Evolutionary conservation across 1,140 invertebrate species (phyloP).

Genomic region (Bicyclus anynana): DNA sequence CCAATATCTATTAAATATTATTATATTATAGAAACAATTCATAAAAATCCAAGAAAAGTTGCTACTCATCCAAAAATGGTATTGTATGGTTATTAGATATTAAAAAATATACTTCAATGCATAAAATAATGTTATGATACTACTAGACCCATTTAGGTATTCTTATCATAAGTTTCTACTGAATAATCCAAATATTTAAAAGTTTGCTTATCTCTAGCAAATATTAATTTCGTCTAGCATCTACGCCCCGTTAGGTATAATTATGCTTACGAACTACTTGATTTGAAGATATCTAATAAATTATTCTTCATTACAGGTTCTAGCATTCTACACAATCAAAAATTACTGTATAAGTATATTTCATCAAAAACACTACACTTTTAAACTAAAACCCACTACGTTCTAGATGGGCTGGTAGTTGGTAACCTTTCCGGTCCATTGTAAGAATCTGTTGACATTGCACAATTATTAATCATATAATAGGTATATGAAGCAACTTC

Average conservation of each 20-base stretch:
- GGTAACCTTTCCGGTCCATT: constrained; percentile 41
- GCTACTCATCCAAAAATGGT: constrained; percentile 23
- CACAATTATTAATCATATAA: constrained; percentile 24
- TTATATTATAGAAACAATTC: background rate
- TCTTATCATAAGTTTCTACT: constrained; percentile 29
- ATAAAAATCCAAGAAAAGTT: background rate
- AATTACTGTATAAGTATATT: constrained; percentile 42
- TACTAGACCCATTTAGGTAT: constrained; percentile 28
- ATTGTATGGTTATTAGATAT: constrained; percentile 17
- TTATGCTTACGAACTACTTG: constrained; percentile 47
- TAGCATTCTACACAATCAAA: constrained; percentile 63
- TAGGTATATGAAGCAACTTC: background rate
- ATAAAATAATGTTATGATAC: constrained; percentile 20
- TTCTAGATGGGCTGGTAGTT: constrained; percentile 48
- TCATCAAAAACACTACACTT: constrained; percentile 53
- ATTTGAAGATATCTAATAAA: constrained; percentile 53
- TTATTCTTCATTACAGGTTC: constrained; percentile 61
- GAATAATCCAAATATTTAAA: constrained; percentile 34
- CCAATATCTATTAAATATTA: background rate
- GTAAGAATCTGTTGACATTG: constrained; percentile 59
- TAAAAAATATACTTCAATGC: constrained; percentile 23
- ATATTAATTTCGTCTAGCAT: constrained; percentile 59
- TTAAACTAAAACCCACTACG: constrained; percentile 60
- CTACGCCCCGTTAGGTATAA: constrained; percentile 72
- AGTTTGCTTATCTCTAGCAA: constrained; percentile 49